Conservation (phyloP, 2,113 vertebrate species). For the Saguinus midas region DNA sequence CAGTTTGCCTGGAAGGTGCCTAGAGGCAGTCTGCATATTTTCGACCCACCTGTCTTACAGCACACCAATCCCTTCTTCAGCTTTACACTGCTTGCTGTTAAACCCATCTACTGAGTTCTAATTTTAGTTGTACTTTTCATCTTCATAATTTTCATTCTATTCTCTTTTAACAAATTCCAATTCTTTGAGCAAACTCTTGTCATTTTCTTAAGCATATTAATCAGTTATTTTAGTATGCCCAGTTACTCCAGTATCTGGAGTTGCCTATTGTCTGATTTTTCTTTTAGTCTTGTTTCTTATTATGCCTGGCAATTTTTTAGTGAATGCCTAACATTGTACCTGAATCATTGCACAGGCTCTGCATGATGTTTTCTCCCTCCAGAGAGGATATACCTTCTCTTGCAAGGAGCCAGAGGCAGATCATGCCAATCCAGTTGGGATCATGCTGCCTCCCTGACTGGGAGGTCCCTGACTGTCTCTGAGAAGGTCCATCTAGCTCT, state of each 20-base stretch:
- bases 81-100: not conserved
- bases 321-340: not conserved
- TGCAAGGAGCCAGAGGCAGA: not conserved
- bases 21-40: not conserved
- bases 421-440: not conserved
- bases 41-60: not conserved
- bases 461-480: too few species aligned
- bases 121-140: not conserved
- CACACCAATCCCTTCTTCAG: not conserved
- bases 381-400: not conserved
- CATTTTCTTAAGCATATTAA: not conserved
- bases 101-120: not conserved
- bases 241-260: not conserved
- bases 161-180: not conserved
- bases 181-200: not conserved
- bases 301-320: not conserved
- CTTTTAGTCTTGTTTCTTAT: not conserved
- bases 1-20: not conserved
- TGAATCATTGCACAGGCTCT: not conserved
- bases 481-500: not conserved
- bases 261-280: not conserved
- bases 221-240: not conserved
- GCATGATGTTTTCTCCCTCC: not conserved
- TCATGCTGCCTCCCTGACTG: not conserved
- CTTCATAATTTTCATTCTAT: not conserved